These are phyloP conservation scores for Leucoraja erinaceus DNA, from an alignment of 2,113 vertebrate species.

Conservation along the genomic window DNA sequence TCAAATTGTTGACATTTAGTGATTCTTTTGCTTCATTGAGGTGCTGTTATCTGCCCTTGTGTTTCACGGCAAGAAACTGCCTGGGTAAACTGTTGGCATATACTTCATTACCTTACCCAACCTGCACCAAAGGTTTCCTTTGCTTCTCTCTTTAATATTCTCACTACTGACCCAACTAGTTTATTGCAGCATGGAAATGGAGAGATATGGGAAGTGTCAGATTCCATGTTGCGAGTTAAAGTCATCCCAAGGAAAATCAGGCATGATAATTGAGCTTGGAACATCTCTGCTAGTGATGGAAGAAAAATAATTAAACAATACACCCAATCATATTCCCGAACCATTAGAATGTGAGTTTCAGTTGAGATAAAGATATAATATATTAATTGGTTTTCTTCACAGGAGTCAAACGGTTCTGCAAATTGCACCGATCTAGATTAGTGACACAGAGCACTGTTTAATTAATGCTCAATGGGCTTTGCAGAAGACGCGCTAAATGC, in stretches of 20 bases:
- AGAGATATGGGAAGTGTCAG: background rate
- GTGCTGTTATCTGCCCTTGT: background rate
- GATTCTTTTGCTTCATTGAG: background rate
- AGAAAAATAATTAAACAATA: background rate
- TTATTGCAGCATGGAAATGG: background rate
- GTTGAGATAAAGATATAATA: background rate
- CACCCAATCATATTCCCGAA: background rate
- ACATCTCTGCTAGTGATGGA: background rate
- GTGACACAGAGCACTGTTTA: background rate
- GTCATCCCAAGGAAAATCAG: background rate
- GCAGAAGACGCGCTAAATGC: background rate
- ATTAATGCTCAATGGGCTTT: background rate
- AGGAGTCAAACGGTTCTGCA: background rate
- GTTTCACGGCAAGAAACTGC: background rate
- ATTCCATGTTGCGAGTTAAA: background rate
- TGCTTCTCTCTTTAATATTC: background rate
- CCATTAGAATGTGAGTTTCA: background rate
- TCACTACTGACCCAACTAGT: background rate
- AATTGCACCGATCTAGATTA: too few relatives aligned
- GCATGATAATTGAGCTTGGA: background rate
- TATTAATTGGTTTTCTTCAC: background rate
- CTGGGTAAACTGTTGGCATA: background rate
- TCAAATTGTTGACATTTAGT: background rate
- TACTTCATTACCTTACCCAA: background rate
- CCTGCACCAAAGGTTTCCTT: background rate